Evolutionary conservation across 2,113 vertebrate genomes (phyloP).

Genomic region (Alouatta palliata): DNA sequence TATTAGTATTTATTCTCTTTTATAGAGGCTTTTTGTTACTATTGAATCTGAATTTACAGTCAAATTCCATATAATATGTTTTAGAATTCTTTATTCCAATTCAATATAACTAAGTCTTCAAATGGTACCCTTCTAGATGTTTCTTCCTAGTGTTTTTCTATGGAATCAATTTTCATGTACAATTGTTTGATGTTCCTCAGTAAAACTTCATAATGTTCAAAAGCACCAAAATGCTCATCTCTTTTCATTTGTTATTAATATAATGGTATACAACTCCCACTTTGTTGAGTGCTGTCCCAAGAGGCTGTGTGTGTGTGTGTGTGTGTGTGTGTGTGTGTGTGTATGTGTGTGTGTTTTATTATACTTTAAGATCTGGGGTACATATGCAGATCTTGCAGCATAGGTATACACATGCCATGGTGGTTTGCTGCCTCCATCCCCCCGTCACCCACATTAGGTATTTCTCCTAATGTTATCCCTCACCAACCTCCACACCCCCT

Average conservation of each 20-base stretch:
- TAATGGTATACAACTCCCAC: neutral
- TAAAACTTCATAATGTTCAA: neutral
- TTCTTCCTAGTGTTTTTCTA: neutral
- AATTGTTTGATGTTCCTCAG: neutral
- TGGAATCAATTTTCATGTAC: neutral
- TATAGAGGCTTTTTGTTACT: neutral
- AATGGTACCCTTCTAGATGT: neutral
- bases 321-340: too few species aligned
- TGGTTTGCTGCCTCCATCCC: too few species aligned
- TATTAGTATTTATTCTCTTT: neutral
- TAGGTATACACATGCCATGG: too few species aligned
- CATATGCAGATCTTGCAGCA: too few species aligned
- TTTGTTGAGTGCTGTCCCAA: neutral
- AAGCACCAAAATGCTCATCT: neutral
- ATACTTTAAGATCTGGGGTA: too few species aligned
- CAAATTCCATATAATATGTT: neutral
- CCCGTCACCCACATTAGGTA: too few species aligned
- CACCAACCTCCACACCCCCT: too few species aligned
- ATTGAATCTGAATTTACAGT: neutral
- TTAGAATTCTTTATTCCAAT: neutral
- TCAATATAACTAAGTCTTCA: neutral
- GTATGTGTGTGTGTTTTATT: too few species aligned
- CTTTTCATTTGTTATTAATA: neutral
- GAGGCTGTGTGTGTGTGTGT: too few species aligned
- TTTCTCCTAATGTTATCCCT: too few species aligned